These are phyloP conservation scores for Acanthis flammea DNA, from an alignment of 2,797 vertebrate genomes.

Conservation along the genomic window DNA sequence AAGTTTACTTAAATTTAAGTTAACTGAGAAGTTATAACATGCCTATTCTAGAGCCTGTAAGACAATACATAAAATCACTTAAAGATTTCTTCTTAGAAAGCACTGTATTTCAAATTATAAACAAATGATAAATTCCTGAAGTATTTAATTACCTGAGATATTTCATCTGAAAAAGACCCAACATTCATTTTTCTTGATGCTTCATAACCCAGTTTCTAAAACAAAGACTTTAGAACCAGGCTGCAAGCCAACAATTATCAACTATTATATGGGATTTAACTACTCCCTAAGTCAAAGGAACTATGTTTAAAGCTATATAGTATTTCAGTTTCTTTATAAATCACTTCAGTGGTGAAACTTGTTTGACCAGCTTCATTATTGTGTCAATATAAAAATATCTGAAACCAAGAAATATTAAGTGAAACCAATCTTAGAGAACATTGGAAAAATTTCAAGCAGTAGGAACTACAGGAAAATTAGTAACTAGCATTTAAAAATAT, in stretches of 20 bases:
- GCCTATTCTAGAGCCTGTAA: neutral
- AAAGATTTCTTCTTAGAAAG: neutral
- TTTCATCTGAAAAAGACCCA: neutral
- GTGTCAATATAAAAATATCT: neutral
- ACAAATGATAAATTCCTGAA: neutral
- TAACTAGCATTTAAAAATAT: slow-evolving; percentile 11
- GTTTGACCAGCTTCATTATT: neutral
- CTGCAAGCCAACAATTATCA: neutral
- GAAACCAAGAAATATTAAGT: slow-evolving; percentile 20
- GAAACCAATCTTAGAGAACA: neutral
- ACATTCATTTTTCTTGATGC: neutral
- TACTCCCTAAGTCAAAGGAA: neutral
- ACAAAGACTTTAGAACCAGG: neutral
- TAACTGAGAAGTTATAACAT: neutral
- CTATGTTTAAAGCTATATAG: neutral
- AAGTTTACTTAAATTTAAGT: neutral
- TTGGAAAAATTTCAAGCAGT: neutral
- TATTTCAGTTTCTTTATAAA: neutral
- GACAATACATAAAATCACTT: neutral
- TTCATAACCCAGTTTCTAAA: neutral
- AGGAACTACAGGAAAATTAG: neutral
- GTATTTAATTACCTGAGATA: neutral
- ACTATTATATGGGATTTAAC: neutral
- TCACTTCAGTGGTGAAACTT: neutral
- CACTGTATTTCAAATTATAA: neutral